Percentiles rank a stretch among this genome's conserved stretches.
Evolutionary conservation across 2,797 vertebrate species (phyloP).

Genomic region (Cynodonichthys magdalenae): DNA sequence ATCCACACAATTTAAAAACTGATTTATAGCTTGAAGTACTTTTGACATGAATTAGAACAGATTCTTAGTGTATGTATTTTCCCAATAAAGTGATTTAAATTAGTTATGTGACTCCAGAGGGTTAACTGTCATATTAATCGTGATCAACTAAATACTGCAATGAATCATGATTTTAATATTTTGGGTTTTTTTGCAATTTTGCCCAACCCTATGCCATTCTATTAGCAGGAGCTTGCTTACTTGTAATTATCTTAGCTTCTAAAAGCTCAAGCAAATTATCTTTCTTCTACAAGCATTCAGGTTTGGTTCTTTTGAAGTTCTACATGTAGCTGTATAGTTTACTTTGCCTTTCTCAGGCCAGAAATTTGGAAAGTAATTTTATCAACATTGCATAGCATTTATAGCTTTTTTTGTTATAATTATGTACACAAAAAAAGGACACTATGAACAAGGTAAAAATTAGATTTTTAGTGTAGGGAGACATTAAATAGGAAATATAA

Average conservation of each 20-base stretch:
- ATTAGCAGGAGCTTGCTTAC: no score
- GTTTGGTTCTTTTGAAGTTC: not conserved
- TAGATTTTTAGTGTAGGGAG: not conserved
- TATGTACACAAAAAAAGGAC: not conserved
- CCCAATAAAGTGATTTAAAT: no score
- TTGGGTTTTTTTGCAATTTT: no score
- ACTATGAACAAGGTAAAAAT: not conserved
- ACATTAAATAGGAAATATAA: slow-evolving; percentile 8
- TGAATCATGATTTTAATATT: no score
- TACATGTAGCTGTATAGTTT: not conserved
- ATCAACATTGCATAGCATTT: not conserved
- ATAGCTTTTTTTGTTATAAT: not conserved
- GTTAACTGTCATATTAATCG: no score
- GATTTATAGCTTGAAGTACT: no score
- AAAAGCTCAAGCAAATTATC: not conserved
- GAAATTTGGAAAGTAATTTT: not conserved
- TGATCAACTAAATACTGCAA: no score
- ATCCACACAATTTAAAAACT: no score
- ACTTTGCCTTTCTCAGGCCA: not conserved
- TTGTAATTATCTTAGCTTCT: not conserved
- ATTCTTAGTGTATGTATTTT: no score
- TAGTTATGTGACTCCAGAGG: no score
- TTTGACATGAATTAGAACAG: no score
- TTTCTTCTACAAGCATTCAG: not conserved
- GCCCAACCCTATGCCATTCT: no score